Evolutionary conservation across 2,113 vertebrate genomes (phyloP), one percentile per base, ranked within the genome.

Genomic region (Hemibagrus wyckioides): DNA sequence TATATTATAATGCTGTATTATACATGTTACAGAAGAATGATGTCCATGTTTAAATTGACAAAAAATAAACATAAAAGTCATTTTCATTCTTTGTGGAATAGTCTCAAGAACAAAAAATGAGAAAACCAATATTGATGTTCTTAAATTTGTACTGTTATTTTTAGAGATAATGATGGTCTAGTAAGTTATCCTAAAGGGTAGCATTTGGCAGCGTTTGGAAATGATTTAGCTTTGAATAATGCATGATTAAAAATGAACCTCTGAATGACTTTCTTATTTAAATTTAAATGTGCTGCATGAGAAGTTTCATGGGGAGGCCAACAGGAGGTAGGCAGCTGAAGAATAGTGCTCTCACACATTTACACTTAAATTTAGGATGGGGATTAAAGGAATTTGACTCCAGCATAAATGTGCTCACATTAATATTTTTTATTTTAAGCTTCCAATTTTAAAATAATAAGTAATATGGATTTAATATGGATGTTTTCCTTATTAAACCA

Each of bases 311-410:
- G 17, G 33, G 33, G 67, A 71, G 33, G 67, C 17, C 19, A 23
- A 71, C 67, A 71, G 33, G 67, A 71, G 67, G 67, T 39, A 71
- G 36, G 67, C 67, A 71, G 67, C 67, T 71, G 67, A 71, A 71
- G 6, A 71, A 71, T 71, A 71, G 33, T 39, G 36, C 67, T 71
- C 33, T 39, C 67, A 71, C 67, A 71, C 67, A 39, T 33, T 10
- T 15, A 36, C 65, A 69, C 33, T 39, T 23, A 39, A 39, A 39
- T 39, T 71, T 33, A 39, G 17, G 67, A 10, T 71, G 19, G 23
- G 39, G 67, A 17, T 71, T 39, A 39, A 71, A 71, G 33, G 21
- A 39, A 39, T 39, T 71, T 71, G 33, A 39, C 19, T 21, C 36
- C 19, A 71, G 67, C 33, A 39, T 71, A 39, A 71, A 17, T 71